Conservation (phyloP, 2,888 invertebrate genomes). For the Diarsia brunnea region DNA sequence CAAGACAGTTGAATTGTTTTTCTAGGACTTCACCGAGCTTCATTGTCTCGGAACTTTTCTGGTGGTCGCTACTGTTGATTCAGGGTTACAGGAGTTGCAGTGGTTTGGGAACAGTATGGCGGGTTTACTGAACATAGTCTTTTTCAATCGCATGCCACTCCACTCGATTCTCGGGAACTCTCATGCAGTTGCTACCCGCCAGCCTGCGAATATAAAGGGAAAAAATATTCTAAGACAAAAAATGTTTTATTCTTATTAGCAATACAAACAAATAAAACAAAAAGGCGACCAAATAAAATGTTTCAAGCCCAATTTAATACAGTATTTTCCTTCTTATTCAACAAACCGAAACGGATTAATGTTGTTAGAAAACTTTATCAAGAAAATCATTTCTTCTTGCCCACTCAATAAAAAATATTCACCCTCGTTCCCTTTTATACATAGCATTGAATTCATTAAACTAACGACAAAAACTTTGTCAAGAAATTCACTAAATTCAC, state of each 20-base stretch:
- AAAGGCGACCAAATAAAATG: constrained; percentile 39
- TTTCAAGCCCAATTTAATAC: constrained; percentile 43
- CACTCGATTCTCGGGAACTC: too few species aligned
- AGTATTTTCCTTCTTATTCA: constrained; percentile 45
- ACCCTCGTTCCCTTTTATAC: constrained; percentile 36
- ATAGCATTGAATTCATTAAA: constrained; percentile 58
- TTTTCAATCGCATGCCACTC: too few species aligned
- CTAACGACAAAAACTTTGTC: constrained; percentile 54
- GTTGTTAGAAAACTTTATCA: constrained; percentile 46
- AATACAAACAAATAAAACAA: constrained; percentile 27
- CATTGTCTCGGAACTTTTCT: too few species aligned
- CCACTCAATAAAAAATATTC: constrained; percentile 55
- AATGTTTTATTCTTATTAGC: not conserved
- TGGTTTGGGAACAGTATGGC: too few species aligned
- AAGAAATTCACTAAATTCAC: constrained; percentile 47
- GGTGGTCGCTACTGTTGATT: too few species aligned
- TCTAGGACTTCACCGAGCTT: too few species aligned
- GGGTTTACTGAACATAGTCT: too few species aligned
- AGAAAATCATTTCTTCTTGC: constrained; percentile 38
- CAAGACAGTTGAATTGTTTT: too few species aligned
- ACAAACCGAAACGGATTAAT: constrained; percentile 55
- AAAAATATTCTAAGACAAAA: not conserved
- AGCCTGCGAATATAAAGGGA: too few species aligned
- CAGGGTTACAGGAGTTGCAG: too few species aligned
- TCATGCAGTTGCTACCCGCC: too few species aligned